These are phyloP conservation scores for Chaetops frenatus DNA, from an alignment of 2,113 vertebrate genomes.

Conservation along the genomic window DNA sequence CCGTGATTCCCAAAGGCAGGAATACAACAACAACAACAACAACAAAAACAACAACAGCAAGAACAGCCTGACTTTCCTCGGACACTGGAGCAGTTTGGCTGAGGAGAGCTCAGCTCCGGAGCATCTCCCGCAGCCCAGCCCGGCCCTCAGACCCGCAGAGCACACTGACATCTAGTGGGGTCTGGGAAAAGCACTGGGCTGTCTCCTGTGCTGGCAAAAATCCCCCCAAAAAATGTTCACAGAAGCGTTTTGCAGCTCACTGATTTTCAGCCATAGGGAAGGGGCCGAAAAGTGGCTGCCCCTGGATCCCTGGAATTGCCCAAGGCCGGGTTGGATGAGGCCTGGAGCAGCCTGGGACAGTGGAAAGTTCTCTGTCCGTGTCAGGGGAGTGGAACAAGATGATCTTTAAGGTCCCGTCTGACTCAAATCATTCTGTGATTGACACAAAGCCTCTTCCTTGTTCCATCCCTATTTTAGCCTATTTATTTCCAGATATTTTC, in stretches of 20 bases:
- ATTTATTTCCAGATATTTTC: not conserved
- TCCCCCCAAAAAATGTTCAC: accelerated
- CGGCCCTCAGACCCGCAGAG: not conserved
- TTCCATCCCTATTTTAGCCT: not conserved
- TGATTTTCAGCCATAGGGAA: not conserved
- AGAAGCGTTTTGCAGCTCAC: not conserved
- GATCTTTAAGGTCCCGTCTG: not conserved
- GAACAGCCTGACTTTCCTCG: not conserved
- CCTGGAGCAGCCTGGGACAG: not conserved
- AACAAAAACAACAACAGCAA: accelerated
- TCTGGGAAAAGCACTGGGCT: not conserved
- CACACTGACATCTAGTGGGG: slow-evolving; percentile 69
- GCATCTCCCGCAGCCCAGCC: not conserved
- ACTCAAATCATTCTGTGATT: not conserved
- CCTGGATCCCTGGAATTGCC: not conserved
- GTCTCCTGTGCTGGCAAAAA: not conserved
- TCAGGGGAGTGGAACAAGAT: not conserved
- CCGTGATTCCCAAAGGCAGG: accelerated
- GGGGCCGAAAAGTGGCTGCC: not conserved
- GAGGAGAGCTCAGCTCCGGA: not conserved
- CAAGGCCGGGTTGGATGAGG: not conserved
- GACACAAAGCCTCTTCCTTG: not conserved
- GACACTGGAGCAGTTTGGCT: accelerated
- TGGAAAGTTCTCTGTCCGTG: not conserved
- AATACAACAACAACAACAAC: accelerated